Evolutionary conservation across 2,888 invertebrate species (phyloP), one percentile per base, ranked within the genome.

Genomic region (Zygogramma bicolorata): DNA sequence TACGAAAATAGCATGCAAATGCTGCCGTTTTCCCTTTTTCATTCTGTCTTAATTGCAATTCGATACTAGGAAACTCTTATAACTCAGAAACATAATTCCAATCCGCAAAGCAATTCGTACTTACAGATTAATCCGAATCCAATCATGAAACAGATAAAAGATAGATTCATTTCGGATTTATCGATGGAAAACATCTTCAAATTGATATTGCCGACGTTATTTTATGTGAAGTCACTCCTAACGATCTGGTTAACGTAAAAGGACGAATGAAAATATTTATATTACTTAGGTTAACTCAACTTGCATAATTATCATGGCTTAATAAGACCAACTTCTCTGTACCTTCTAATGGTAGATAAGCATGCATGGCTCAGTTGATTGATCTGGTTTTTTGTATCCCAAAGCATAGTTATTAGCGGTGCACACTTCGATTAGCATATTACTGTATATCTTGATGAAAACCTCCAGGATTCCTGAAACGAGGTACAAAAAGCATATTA

Each of bases 371-470:
- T 15, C 13, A 53, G 53, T 13, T 25, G 53, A 53, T 53, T 25
- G 25, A 53, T 53, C 53, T 53, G 13, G 27, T 53, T 53, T 42
- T 53, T 53, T 53, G 27, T 25, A 53, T 25, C n/a, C 15, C 25
- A n/a, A 25, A 27, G 53, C 53, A 53, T 53, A 53, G 53, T 53
- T n/a, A 53, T 53, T 53, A 53, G 46, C 46, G 25, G n/a, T 38
- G n/a, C 8, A 8, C 38, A 38, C 38, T 59, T 25, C 18, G 29
- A 61, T 61, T 61, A 38, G 61, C 61, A 61, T 61, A 61, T 61
- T 61, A 61, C 61, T 61, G 61, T 61, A 61, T 22, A 60, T 60
- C 53, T 53, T 53, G 53, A 53, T 53, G 25, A n/a, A 53, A 53
- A 25, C 53, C 25, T 27, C 25, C 18, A 15, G 27, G 5, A 25